Percentiles rank a stretch among this genome's conserved stretches.
Evolutionary conservation across 2,888 invertebrate species (phyloP).

Genomic region (Crepidodera aurea): DNA sequence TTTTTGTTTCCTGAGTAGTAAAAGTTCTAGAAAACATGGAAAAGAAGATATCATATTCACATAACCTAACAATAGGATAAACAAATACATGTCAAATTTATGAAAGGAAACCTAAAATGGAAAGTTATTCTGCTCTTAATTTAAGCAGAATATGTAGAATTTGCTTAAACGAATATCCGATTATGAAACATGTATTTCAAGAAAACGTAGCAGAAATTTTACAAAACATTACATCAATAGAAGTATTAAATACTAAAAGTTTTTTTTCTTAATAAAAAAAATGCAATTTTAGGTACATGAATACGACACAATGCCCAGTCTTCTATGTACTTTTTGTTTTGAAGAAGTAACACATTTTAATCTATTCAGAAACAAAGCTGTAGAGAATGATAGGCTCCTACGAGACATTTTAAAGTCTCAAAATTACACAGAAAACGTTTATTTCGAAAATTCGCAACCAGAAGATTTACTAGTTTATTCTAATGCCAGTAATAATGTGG

Average conservation of each 20-base stretch:
- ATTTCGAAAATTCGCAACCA: slow-evolving; percentile 17
- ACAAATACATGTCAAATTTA: background rate
- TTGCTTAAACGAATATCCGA: slow-evolving; percentile 35
- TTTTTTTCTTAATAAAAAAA: background rate
- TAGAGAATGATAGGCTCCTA: slow-evolving; percentile 36
- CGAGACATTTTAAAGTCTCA: slow-evolving; percentile 27
- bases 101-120: background rate
- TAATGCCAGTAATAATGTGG: slow-evolving; percentile 13
- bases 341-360: slow-evolving; percentile 39
- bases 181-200: slow-evolving; percentile 36
- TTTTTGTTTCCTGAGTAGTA: no score
- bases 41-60: no score
- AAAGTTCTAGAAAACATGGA: no score
- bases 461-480: background rate
- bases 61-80: no score
- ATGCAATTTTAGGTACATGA: slow-evolving; percentile 33
- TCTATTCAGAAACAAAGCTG: slow-evolving; percentile 38
- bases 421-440: slow-evolving; percentile 23
- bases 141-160: slow-evolving; percentile 35
- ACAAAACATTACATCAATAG: slow-evolving; percentile 33
- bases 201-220: slow-evolving; percentile 33
- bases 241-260: slow-evolving; percentile 25
- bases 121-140: slow-evolving; percentile 1
- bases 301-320: slow-evolving; percentile 40
- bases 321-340: slow-evolving; percentile 38